These are phyloP conservation scores for Acanthornis magna DNA, from an alignment of 2,797 vertebrate species.

Conservation along the genomic window DNA sequence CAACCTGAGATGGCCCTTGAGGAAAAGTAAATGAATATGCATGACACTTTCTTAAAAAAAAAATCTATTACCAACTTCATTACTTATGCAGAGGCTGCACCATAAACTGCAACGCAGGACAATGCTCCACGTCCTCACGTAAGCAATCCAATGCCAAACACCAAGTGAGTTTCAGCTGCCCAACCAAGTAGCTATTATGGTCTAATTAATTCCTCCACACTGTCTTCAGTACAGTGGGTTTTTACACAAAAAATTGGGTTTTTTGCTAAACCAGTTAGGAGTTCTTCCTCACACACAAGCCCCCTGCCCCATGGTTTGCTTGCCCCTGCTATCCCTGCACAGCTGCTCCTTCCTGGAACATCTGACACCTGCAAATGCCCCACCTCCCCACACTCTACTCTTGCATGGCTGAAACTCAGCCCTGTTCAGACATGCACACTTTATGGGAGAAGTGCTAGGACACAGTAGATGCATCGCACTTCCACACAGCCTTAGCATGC, in stretches of 20 bases:
- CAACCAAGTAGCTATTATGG: neutral
- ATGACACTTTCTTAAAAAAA: neutral
- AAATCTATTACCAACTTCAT: neutral
- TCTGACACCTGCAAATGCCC: neutral
- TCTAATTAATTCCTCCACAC: neutral
- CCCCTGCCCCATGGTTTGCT: neutral
- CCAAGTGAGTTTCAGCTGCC: neutral
- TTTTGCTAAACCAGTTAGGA: neutral
- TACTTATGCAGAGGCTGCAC: neutral
- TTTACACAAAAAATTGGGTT: neutral
- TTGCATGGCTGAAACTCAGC: neutral
- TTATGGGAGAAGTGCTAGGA: neutral
- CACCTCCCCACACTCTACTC: accelerated
- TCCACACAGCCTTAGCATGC: neutral
- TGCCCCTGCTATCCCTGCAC: neutral
- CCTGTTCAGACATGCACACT: accelerated
- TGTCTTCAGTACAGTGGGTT: neutral
- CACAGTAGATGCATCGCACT: accelerated
- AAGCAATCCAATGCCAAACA: neutral
- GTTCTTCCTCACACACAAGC: neutral
- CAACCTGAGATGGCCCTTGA: neutral
- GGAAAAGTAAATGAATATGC: neutral
- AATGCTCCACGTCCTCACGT: accelerated
- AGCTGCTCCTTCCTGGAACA: neutral
- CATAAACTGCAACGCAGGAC: neutral